Evolutionary conservation across 2,888 invertebrate genomes (phyloP).

Genomic region (Tetanocera ferruginea): DNA sequence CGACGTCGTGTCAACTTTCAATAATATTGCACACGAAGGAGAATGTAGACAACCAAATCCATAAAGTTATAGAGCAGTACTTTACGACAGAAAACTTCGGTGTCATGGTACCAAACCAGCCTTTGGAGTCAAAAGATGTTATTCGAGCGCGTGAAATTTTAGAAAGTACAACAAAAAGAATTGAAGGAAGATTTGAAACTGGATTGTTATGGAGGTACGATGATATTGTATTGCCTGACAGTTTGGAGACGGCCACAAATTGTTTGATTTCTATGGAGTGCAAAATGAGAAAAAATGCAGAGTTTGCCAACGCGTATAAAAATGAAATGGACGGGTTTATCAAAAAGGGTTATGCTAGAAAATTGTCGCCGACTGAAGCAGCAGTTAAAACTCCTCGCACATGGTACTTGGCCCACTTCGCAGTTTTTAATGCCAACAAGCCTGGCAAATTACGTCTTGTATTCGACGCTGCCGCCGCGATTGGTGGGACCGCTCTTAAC

Average conservation of each 20-base stretch:
- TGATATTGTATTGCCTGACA: conserved; percentile 23
- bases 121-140: too few relatives aligned
- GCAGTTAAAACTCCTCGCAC: too few relatives aligned
- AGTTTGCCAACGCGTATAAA: conserved; percentile 39
- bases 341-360: conserved; percentile 47
- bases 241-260: conserved; percentile 44
- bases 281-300: conserved; percentile 34
- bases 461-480: conserved; percentile 56
- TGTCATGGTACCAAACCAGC: too few relatives aligned
- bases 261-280: conserved; percentile 45
- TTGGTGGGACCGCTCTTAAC: conserved; percentile 50
- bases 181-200: conserved; percentile 29
- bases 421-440: conserved; percentile 50
- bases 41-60: too few relatives aligned
- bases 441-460: conserved; percentile 55
- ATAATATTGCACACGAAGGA: too few relatives aligned
- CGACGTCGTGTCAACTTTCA: too few relatives aligned
- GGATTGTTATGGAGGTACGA: conserved; percentile 40
- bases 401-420: conserved; percentile 55
- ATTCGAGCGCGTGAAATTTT: not conserved
- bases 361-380: conserved; percentile 20
- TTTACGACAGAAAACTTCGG: too few relatives aligned
- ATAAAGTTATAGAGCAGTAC: too few relatives aligned
- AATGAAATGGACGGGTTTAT: conserved; percentile 43
- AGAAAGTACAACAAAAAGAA: not conserved